Evolutionary conservation across 2,888 invertebrate genomes (phyloP).

Genomic region (Julus scandinavius): DNA sequence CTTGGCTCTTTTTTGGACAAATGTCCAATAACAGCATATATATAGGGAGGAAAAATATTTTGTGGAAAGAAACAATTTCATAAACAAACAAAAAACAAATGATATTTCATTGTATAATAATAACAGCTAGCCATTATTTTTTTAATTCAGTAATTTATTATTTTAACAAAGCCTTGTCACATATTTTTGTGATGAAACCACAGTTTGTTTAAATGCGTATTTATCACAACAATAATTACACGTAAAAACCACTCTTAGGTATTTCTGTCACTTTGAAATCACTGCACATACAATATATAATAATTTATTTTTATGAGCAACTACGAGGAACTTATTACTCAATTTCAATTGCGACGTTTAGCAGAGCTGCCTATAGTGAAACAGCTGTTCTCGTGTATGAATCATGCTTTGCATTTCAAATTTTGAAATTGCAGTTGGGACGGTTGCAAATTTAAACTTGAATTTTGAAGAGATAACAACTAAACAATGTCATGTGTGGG

Average conservation of each 20-base stretch:
- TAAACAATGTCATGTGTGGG: slow-evolving; percentile 34
- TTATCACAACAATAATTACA: background rate
- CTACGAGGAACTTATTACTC: background rate
- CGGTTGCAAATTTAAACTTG: slow-evolving; percentile 35
- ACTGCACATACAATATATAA: background rate
- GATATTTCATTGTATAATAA: no score
- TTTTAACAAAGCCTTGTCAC: background rate
- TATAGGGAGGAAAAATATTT: no score
- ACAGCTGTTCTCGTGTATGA: background rate
- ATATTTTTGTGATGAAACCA: no score
- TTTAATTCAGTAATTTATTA: background rate
- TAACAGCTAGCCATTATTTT: no score
- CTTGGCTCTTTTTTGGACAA: no score
- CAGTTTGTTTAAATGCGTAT: background rate
- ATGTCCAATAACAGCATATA: no score
- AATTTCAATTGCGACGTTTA: background rate
- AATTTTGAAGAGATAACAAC: slow-evolving; percentile 15
- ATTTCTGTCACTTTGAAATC: background rate
- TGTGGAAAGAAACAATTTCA: no score
- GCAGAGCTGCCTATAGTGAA: background rate
- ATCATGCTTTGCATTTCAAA: slow-evolving; percentile 6
- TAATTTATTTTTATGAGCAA: background rate
- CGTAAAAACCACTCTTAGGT: background rate
- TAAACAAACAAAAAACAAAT: no score
- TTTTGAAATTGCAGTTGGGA: background rate